Evolutionary conservation across 2,888 invertebrate species (phyloP).

Genomic region (Drosophila basisetae): DNA sequence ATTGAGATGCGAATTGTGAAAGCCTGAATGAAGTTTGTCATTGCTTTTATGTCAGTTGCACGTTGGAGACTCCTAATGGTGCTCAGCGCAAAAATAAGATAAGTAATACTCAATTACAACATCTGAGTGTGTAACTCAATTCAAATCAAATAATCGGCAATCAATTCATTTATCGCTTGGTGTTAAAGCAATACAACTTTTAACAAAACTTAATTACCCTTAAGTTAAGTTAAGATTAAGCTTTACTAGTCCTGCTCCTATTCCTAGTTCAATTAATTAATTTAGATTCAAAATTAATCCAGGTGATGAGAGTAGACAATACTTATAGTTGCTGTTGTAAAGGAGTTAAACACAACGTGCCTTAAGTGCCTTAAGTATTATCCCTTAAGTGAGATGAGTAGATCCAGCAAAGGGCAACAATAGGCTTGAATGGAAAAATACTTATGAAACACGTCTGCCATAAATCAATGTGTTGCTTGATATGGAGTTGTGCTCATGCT

Average conservation of each 20-base stretch:
- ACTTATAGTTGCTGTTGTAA: neutral
- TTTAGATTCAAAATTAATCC: too few relatives aligned
- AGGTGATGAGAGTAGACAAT: too few relatives aligned
- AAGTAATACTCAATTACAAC: conserved; percentile 10
- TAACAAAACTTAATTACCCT: neutral
- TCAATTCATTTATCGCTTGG: neutral
- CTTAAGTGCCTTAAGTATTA: neutral
- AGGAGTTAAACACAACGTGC: neutral
- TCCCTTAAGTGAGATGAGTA: neutral
- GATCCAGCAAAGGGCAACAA: neutral
- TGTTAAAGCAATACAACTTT: neutral
- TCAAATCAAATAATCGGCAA: neutral
- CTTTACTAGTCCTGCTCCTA: too few relatives aligned
- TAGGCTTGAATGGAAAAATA: neutral
- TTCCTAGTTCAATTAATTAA: too few relatives aligned
- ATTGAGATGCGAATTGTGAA: conserved; percentile 64
- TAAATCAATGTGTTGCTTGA: conserved; percentile 51
- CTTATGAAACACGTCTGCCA: conserved; percentile 17
- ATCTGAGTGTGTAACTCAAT: neutral
- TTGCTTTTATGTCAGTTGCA: conserved; percentile 30
- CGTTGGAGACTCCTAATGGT: conserved; percentile 28
- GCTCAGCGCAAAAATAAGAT: neutral
- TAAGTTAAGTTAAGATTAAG: too few relatives aligned
- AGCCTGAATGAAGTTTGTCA: conserved; percentile 41
- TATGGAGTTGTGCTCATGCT: neutral